These are phyloP conservation scores for Catagonus wagneri DNA, from an alignment of 2,113 vertebrate genomes.

Conservation along the genomic window DNA sequence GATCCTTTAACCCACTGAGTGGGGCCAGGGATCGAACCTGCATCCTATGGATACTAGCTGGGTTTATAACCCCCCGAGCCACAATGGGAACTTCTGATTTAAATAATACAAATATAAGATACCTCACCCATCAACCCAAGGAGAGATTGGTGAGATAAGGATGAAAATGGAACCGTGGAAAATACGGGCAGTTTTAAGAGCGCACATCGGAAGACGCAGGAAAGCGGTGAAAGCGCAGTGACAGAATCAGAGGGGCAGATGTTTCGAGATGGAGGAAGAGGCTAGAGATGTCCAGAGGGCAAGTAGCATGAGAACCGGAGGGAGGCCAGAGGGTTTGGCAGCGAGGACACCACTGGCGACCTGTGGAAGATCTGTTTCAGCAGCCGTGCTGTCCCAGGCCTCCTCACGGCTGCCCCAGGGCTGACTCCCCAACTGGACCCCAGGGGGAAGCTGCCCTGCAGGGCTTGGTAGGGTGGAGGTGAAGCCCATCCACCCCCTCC, in stretches of 20 bases:
- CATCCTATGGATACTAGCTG: too few species aligned
- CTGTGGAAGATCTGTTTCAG: not conserved
- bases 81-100: not conserved
- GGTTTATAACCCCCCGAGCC: too few species aligned
- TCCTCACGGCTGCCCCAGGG: not conserved
- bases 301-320: not conserved
- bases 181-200: not conserved
- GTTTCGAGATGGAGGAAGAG: not conserved
- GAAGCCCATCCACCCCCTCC: not conserved
- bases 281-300: not conserved
- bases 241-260: not conserved
- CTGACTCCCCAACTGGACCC: not conserved
- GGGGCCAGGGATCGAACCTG: too few species aligned
- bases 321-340: too few species aligned
- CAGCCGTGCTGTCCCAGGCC: fast-evolving
- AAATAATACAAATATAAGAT: not conserved
- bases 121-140: fast-evolving
- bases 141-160: not conserved
- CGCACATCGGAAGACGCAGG: not conserved
- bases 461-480: not conserved
- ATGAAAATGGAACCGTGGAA: not conserved
- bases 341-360: not conserved
- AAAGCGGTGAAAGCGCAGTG: not conserved
- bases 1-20: too few species aligned
- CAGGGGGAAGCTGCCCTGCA: not conserved